Evolutionary conservation across 2,113 vertebrate genomes (phyloP).

Genomic region (Symphodus melops): DNA sequence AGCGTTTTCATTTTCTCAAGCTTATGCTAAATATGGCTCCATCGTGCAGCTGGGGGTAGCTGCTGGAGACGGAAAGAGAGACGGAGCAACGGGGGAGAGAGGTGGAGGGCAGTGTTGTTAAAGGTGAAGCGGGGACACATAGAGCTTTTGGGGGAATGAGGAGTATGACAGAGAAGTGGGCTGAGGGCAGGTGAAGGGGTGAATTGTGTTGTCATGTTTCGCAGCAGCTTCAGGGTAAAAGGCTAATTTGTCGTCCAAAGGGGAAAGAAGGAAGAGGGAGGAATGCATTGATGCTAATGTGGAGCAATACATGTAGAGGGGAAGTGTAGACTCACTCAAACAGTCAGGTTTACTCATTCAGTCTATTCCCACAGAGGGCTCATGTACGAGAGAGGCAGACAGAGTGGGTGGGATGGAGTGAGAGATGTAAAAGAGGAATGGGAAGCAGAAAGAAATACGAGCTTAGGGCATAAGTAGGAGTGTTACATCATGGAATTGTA

Average conservation of each 20-base stretch:
- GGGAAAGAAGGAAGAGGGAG: slow-evolving; percentile 11
- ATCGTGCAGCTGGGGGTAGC: slow-evolving; percentile 36
- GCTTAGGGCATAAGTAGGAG: slow-evolving; percentile 57
- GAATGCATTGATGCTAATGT: slow-evolving; percentile 52
- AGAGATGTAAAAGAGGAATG: slow-evolving; percentile 17
- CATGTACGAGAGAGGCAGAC: slow-evolving; percentile 36
- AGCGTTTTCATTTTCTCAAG: slow-evolving; percentile 28
- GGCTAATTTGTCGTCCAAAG: slow-evolving; percentile 60
- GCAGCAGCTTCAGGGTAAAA: slow-evolving; percentile 33
- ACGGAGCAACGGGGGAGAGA: not conserved
- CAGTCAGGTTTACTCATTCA: slow-evolving; percentile 55
- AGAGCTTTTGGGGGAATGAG: slow-evolving; percentile 37
- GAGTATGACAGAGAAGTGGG: slow-evolving; percentile 24
- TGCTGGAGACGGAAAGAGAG: slow-evolving; percentile 33
- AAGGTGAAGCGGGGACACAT: slow-evolving; percentile 33
- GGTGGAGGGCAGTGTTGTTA: slow-evolving; percentile 25
- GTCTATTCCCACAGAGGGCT: slow-evolving; percentile 44
- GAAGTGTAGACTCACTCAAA: slow-evolving; percentile 44
- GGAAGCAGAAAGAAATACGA: slow-evolving; percentile 32
- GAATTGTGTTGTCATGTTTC: slow-evolving; percentile 58
- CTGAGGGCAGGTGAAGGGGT: slow-evolving; percentile 29
- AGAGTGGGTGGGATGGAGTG: slow-evolving; percentile 47
- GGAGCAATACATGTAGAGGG: slow-evolving; percentile 5
- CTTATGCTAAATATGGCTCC: slow-evolving; percentile 49
- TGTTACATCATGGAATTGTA: slow-evolving; percentile 55